These are phyloP conservation scores for Aricia agestis DNA, from an alignment of 1,140 invertebrate species.

Conservation along the genomic window DNA sequence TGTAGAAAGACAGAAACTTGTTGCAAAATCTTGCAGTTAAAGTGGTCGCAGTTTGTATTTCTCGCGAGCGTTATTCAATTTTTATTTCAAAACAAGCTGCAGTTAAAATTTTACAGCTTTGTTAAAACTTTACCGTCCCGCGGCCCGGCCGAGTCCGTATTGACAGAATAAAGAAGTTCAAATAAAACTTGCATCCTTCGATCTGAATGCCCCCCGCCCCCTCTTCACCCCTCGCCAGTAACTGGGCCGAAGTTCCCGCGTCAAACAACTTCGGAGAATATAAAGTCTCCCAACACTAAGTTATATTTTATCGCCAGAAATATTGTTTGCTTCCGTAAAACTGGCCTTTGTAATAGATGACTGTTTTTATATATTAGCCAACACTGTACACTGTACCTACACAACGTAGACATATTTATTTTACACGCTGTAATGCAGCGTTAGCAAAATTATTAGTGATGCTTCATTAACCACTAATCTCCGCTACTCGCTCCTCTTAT, in stretches of 20 bases:
- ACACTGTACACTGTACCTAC: too few relatives aligned
- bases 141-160: neutral
- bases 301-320: neutral
- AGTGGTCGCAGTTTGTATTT: neutral
- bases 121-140: neutral
- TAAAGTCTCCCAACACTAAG: neutral
- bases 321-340: neutral
- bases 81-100: neutral
- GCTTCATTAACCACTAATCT: too few relatives aligned
- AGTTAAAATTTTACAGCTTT: conserved; percentile 1
- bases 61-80: neutral
- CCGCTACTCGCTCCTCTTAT: too few relatives aligned
- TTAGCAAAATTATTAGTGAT: too few relatives aligned
- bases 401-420: too few relatives aligned
- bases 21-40: neutral
- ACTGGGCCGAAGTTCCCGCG: neutral
- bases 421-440: too few relatives aligned
- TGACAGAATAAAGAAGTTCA: neutral
- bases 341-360: neutral
- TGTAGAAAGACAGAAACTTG: neutral
- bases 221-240: neutral
- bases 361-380: too few relatives aligned
- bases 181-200: neutral
- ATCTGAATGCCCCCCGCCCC: neutral
- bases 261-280: neutral